Conservation (phyloP, 2,888 invertebrate genomes). For the Flexamia atlantica region DNA sequence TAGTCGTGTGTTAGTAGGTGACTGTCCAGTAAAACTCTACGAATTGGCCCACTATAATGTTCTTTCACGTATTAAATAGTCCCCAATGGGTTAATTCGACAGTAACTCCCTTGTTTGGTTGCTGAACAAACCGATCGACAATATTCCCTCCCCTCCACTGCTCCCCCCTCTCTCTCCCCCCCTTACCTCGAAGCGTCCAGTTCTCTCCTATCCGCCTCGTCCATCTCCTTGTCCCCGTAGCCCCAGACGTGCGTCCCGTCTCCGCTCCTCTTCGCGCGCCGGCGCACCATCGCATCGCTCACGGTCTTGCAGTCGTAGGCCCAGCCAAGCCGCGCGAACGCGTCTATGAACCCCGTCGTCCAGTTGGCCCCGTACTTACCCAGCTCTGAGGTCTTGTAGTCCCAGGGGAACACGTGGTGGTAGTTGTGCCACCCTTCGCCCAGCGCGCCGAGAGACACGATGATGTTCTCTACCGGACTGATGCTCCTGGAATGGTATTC, state of each 20-base stretch:
- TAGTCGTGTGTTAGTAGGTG: too few relatives aligned
- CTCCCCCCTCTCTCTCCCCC: too few relatives aligned
- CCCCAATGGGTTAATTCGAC: too few relatives aligned
- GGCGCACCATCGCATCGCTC: slow-evolving; percentile 81
- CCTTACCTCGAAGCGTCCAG: slow-evolving; percentile 72
- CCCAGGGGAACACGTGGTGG: slow-evolving; percentile 78
- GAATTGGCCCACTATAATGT: too few relatives aligned
- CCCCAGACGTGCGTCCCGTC: slow-evolving; percentile 73
- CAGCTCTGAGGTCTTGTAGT: slow-evolving; percentile 77
- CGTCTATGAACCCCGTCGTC: slow-evolving; percentile 81
- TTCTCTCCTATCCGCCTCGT: slow-evolving; percentile 78
- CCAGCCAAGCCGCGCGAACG: slow-evolving; percentile 79
- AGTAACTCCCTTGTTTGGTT: too few relatives aligned
- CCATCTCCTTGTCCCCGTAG: slow-evolving; percentile 80
- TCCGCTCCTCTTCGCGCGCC: slow-evolving; percentile 81
- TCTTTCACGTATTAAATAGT: too few relatives aligned
- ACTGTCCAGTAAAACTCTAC: too few relatives aligned
- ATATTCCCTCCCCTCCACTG: too few relatives aligned
- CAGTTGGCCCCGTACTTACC: slow-evolving; percentile 77
- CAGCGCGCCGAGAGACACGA: slow-evolving; percentile 74
- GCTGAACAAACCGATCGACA: too few relatives aligned
- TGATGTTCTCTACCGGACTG: slow-evolving; percentile 75
- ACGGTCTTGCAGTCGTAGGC: slow-evolving; percentile 81
- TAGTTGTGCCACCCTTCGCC: slow-evolving; percentile 79
- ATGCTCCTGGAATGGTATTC: slow-evolving; percentile 71